Percentiles rank a stretch among this genome's conserved stretches.
Conservation (phyloP, 2,113 vertebrate species). For the Meles meles region DNA sequence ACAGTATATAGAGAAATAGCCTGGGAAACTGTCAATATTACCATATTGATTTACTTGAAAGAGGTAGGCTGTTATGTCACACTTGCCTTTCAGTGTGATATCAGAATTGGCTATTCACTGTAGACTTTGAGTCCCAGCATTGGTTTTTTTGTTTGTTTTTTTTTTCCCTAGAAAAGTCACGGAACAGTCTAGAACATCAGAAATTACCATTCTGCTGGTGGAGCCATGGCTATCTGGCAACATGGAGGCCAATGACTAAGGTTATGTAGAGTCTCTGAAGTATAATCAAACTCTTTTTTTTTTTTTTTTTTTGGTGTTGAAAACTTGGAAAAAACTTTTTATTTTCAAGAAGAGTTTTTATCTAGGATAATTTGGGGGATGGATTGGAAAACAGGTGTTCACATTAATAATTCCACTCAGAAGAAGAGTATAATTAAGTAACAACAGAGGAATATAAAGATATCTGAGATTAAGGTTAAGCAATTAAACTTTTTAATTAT, state of each 20-base stretch:
- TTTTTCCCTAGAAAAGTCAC: constrained; percentile 1
- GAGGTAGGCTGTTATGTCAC: neutral
- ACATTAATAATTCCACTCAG: neutral
- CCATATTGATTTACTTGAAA: constrained; percentile 45
- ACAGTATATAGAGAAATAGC: neutral
- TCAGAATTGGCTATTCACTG: neutral
- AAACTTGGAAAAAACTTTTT: neutral
- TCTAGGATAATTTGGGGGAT: neutral
- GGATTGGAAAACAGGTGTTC: neutral
- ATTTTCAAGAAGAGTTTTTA: neutral
- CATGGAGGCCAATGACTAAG: neutral
- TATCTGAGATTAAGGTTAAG: constrained; percentile 23
- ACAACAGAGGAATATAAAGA: neutral
- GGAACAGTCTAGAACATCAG: neutral
- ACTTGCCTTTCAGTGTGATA: neutral
- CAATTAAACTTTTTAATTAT: constrained; percentile 7
- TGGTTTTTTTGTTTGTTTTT: neutral
- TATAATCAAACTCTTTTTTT: neutral
- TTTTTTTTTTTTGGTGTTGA: neutral
- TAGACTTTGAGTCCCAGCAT: neutral
- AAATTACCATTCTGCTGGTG: neutral
- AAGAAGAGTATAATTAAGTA: neutral
- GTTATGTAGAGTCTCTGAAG: neutral
- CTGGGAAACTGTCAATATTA: neutral
- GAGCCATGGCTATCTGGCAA: neutral